Evolutionary conservation across 1,140 invertebrate species (phyloP).

Genomic region (Sarcophaga bullata): DNA sequence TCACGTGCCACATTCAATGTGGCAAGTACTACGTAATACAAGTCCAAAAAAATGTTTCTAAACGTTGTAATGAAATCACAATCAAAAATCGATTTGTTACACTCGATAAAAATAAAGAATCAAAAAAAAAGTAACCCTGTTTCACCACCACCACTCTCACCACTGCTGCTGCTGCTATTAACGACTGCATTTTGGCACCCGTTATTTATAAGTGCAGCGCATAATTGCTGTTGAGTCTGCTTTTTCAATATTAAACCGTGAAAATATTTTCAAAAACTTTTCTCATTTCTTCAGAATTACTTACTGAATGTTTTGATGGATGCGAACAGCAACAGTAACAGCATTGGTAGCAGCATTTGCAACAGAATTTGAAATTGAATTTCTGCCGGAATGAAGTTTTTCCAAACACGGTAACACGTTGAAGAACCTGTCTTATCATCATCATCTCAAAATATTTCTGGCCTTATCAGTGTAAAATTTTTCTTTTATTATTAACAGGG

Average conservation of each 20-base stretch:
- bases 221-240: not conserved
- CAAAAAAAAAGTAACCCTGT: no score
- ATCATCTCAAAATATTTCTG: no score
- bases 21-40: no score
- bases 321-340: no score
- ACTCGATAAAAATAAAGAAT: not conserved
- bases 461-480: not conserved
- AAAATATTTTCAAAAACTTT: not conserved
- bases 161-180: not conserved
- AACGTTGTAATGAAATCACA: constrained; percentile 19
- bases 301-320: no score
- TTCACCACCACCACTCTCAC: not conserved
- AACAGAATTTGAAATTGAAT: no score
- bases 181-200: not conserved
- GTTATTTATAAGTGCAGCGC: no score
- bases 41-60: no score
- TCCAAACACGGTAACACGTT: not conserved
- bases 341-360: no score
- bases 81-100: constrained; percentile 37
- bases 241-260: not conserved
- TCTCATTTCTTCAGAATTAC: not conserved
- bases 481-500: not conserved
- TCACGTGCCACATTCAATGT: not conserved
- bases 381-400: not conserved
- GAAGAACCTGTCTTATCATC: constrained; percentile 2